Base-by-base conservation (phyloP, 2,113 vertebrate species). In the Trematocara zebra region DNA sequence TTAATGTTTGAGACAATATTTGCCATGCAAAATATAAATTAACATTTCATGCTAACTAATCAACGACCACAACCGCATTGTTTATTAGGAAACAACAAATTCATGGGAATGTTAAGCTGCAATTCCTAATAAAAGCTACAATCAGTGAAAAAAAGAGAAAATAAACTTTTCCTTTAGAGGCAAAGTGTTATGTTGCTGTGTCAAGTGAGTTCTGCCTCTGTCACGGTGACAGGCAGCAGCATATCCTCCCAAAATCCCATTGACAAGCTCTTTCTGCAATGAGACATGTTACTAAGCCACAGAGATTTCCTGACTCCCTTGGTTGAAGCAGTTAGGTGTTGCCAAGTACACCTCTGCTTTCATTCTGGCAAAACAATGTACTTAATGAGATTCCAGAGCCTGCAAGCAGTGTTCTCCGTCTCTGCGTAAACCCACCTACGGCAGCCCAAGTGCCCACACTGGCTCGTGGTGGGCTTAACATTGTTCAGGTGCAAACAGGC, bases 311-410 rank as follows among this genome's bases (percentile, higher is more conserved):
- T 69, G 72, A 86, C 88, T 91, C 81, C 69, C 44, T 78, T 80
- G 76, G 83, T 53, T 90, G 79, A 80, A 72, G 78, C 26, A 26
- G 57, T 69, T 82, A 78, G 56, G 88, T 44, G 64, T 54, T 88
- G 91, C 92, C 94, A 93, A 88, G 53, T 88, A 86, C 91, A 92
- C 91, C 86, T 92, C 92, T 92, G 93, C 92, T 88, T 93, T 87
- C 84, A 93, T 84, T 92, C 83, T 89, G 67, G 82, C 83, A 89
- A 78, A 90, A 94, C 84, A 91, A 85, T 82, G 79, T 74, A 61
- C 80, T 81, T 89, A 92, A 93, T 90, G 74, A 92, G 91, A 95
- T 94, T 93, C 87, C 78, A 74, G 57, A 61, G 87, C 83, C 88
- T 93, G 87, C 78, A 10, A 88, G 87, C 91, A 6, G 56, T 28